Conservation (phyloP, 64 coral and sea anemone species). For the Trachythela sp. region DNA sequence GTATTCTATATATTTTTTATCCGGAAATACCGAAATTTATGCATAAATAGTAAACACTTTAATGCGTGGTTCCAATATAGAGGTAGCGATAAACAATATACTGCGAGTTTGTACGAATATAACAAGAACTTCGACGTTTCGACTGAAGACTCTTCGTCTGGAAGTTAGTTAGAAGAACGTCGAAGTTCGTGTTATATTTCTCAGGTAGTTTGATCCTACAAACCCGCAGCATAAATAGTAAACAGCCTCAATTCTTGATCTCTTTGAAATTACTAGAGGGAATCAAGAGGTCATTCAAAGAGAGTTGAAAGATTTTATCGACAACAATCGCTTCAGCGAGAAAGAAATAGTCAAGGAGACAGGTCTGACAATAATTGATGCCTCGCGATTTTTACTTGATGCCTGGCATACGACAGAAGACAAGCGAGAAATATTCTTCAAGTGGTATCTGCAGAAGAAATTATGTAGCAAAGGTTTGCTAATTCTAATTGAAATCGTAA, state of each 20-base stretch:
- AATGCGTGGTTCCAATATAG: too few species aligned
- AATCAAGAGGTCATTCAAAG: slow-evolving; percentile 22
- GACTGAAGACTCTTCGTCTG: too few species aligned
- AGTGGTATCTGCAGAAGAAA: slow-evolving; percentile 11
- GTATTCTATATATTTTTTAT: too few species aligned
- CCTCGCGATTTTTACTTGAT: slow-evolving; percentile 3
- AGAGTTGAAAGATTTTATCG: not conserved
- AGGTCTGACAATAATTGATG: slow-evolving; percentile 2
- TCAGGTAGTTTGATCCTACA: too few species aligned
- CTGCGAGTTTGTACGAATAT: too few species aligned
- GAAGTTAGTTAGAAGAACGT: too few species aligned
- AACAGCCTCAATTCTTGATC: not conserved
- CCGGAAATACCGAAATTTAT: too few species aligned
- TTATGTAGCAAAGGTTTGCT: not conserved
- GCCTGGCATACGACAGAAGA: slow-evolving; percentile 4
- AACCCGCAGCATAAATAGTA: not conserved
- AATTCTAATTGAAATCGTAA: not conserved
- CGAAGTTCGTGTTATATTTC: too few species aligned
- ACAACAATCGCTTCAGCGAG: not conserved
- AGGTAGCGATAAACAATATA: too few species aligned
- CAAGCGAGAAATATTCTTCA: not conserved
- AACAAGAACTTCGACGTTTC: too few species aligned
- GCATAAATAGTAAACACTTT: too few species aligned
- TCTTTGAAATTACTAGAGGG: not conserved
- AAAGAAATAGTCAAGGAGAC: slow-evolving; percentile 7